Evolutionary conservation across 1,140 invertebrate genomes (phyloP).

Genomic region (Microplitis demolitor): DNA sequence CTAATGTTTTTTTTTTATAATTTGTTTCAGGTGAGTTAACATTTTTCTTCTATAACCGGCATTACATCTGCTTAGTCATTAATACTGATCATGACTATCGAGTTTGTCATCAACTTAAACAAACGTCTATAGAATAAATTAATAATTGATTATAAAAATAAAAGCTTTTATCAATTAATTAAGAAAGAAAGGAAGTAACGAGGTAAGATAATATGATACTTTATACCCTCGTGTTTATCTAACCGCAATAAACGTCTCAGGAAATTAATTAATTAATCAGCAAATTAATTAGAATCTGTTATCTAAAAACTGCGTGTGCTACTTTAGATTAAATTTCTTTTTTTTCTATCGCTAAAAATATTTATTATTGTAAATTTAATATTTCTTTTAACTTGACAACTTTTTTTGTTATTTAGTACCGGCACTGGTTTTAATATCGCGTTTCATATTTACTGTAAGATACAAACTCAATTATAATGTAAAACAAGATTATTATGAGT

Average conservation of each 20-base stretch:
- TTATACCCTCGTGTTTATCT: neutral
- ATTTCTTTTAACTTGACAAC: too few relatives aligned
- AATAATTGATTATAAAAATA: neutral
- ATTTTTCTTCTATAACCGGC: neutral
- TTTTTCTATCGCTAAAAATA: too few relatives aligned
- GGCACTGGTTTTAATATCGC: neutral
- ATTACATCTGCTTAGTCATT: neutral
- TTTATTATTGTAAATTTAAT: too few relatives aligned
- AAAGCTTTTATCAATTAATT: neutral
- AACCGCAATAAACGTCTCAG: neutral
- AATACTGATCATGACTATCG: neutral
- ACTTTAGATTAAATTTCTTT: too few relatives aligned
- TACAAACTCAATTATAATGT: too few relatives aligned
- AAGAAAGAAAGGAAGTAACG: neutral
- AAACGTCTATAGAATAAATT: neutral
- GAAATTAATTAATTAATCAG: constrained; percentile 20
- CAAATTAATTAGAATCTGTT: constrained; percentile 21
- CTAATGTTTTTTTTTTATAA: constrained; percentile 4
- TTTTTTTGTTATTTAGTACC: neutral
- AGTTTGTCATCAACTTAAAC: neutral
- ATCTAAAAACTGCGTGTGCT: neutral
- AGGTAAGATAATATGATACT: constrained; percentile 21
- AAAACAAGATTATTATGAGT: too few relatives aligned
- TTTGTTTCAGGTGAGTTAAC: constrained; percentile 24
- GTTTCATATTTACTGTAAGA: too few relatives aligned